Conservation (phyloP, 2,888 invertebrate genomes). For the Drosophila dives region DNA sequence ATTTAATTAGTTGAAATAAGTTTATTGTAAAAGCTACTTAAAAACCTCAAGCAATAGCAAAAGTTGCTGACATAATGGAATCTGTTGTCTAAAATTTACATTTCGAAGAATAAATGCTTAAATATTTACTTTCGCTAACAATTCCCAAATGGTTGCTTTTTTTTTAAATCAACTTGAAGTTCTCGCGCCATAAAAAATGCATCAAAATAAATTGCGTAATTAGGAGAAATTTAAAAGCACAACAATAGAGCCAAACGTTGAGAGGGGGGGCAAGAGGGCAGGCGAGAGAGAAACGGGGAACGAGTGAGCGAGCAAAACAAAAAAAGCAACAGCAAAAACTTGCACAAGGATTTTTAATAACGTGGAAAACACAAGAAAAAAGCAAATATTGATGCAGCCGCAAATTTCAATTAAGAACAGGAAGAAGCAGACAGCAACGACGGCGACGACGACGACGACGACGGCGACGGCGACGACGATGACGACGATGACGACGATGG, state of each 20-base stretch:
- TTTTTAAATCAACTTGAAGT: constrained; percentile 33
- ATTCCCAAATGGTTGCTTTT: constrained; percentile 11
- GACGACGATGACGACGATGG: constrained; percentile 14
- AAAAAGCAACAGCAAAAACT: constrained; percentile 67
- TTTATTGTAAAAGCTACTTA: not conserved
- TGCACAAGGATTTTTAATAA: constrained; percentile 81
- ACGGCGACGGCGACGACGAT: constrained; percentile 40
- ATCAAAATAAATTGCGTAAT: constrained; percentile 69
- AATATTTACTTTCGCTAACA: constrained; percentile 6
- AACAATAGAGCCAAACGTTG: constrained; percentile 45
- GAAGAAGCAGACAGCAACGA: constrained; percentile 72
- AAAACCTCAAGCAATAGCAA: no score
- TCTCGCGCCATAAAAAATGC: constrained; percentile 64
- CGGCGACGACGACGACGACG: constrained; percentile 20
- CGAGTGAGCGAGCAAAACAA: constrained; percentile 47
- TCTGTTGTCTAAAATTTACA: not conserved
- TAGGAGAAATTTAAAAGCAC: constrained; percentile 70
- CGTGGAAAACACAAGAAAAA: constrained; percentile 81
- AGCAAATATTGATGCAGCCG: constrained; percentile 83
- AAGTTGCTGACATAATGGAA: not conserved
- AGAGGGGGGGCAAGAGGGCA: not conserved
- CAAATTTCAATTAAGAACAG: constrained; percentile 83
- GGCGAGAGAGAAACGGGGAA: not conserved
- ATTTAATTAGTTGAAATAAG: no score
- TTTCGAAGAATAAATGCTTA: not conserved